A percentile compares a stretch with the other conserved stretches of the same genome.
Conservation (phyloP, 1,140 invertebrate species). For the Monochamus saltuarius region DNA sequence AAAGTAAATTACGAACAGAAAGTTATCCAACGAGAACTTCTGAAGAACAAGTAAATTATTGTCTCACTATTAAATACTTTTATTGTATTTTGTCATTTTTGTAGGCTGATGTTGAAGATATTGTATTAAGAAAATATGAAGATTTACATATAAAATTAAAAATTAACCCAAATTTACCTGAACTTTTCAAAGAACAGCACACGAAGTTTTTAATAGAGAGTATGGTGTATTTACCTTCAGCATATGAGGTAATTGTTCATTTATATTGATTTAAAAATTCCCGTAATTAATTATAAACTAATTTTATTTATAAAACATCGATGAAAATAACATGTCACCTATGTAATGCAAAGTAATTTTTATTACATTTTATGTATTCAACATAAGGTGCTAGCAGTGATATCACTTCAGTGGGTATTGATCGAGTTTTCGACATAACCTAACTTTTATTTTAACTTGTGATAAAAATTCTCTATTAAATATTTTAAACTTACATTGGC, state of each 20-base stretch:
- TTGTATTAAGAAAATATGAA: slow-evolving; percentile 35
- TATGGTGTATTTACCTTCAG: slow-evolving; percentile 64
- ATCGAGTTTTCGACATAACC: too few relatives aligned
- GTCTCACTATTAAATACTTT: neutral
- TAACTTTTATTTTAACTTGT: too few relatives aligned
- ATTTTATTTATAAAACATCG: too few relatives aligned
- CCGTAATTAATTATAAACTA: too few relatives aligned
- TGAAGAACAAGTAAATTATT: slow-evolving; percentile 57
- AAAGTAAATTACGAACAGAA: slow-evolving; percentile 10
- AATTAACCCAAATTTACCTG: slow-evolving; percentile 54
- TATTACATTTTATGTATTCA: too few relatives aligned
- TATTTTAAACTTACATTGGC: too few relatives aligned
- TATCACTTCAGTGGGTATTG: too few relatives aligned
- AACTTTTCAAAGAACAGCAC: slow-evolving; percentile 67
- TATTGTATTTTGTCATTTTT: slow-evolving; percentile 13
- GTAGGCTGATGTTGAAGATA: slow-evolving; percentile 39
- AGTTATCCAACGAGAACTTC: slow-evolving; percentile 54
- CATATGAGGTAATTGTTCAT: slow-evolving; percentile 63
- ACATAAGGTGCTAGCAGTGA: too few relatives aligned
- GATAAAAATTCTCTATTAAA: too few relatives aligned
- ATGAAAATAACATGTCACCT: too few relatives aligned
- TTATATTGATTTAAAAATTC: too few relatives aligned
- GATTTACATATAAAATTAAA: slow-evolving; percentile 30
- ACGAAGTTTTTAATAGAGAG: slow-evolving; percentile 69
- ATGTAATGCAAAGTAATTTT: too few relatives aligned